phyloP scores from a whole-genome alignment of 2,797 vertebrate genomes.

The Typhlichthys subterraneus region DNA sequence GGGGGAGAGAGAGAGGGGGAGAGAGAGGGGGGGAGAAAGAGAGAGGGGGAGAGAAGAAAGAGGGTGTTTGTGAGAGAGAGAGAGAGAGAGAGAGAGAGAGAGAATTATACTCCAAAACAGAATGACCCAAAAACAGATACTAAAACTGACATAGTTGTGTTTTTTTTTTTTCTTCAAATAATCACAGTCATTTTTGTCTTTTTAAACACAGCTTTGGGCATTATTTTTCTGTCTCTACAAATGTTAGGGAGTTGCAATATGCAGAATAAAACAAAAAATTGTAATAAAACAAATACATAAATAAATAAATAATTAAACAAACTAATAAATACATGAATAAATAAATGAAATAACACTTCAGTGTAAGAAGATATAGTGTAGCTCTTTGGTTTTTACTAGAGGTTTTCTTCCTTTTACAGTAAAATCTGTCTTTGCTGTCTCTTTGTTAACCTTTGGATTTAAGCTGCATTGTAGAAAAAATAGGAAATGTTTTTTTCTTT shows the following conservation, averaged over 20 bases:
- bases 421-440: constrained; percentile 77
- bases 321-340: neutral
- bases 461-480: constrained; percentile 82
- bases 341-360: neutral
- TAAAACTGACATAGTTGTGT: constrained; percentile 56
- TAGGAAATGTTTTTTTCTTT: constrained; percentile 56
- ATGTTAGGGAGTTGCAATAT: constrained; percentile 55
- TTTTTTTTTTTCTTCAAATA: constrained; percentile 40
- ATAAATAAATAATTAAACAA: neutral
- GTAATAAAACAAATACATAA: constrained; percentile 23
- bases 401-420: constrained; percentile 73
- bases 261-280: constrained; percentile 40
- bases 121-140: constrained; percentile 38
- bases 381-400: constrained; percentile 85
- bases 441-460: constrained; percentile 80
- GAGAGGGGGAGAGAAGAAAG: constrained; percentile 5
- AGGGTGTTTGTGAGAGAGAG: constrained; percentile 36
- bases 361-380: constrained; percentile 65
- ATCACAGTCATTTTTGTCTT: constrained; percentile 21
- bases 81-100: constrained; percentile 61
- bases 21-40: constrained; percentile 52
- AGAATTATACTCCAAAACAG: too few species aligned
- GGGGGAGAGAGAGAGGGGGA: too few species aligned
- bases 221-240: constrained; percentile 46
- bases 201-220: constrained; percentile 38